These are phyloP conservation scores for Neolamprologus cancellatus DNA, from an alignment of 2,113 vertebrate species.

Conservation along the genomic window DNA sequence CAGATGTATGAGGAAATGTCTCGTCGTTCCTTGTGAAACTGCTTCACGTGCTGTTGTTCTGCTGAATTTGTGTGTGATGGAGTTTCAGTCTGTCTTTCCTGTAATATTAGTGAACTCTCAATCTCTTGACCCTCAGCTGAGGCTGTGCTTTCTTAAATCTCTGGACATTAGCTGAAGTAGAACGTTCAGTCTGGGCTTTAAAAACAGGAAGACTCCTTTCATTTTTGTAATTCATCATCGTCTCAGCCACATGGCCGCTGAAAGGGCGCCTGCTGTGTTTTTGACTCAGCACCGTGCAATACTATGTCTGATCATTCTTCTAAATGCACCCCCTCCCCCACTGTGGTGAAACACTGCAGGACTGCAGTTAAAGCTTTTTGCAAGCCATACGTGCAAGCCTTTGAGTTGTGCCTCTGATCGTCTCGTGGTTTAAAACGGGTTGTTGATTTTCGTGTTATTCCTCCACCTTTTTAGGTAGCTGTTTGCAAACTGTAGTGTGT, in stretches of 20 bases:
- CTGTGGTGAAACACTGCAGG: conserved; percentile 26
- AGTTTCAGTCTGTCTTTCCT: neutral
- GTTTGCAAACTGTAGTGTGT: neutral
- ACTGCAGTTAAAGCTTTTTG: conserved; percentile 56
- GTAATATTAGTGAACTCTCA: neutral
- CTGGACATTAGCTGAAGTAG: neutral
- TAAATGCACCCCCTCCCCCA: neutral
- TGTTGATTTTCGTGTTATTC: neutral
- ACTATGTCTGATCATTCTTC: neutral
- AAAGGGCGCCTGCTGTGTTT: neutral
- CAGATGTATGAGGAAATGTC: neutral
- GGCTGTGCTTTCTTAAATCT: neutral
- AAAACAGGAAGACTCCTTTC: neutral
- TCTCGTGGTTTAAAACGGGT: neutral
- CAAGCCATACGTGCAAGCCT: conserved; percentile 29
- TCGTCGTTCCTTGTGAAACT: neutral
- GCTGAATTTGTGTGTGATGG: neutral
- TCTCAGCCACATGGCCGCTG: neutral
- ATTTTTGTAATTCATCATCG: neutral
- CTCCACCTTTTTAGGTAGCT: neutral
- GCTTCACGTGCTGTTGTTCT: neutral
- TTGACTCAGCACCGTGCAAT: neutral
- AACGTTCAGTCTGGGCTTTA: neutral
- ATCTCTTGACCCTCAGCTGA: neutral
- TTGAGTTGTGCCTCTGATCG: conserved; percentile 27